Evolutionary conservation across 2,888 invertebrate genomes (phyloP).

Genomic region (Arrhopalites spinosus): DNA sequence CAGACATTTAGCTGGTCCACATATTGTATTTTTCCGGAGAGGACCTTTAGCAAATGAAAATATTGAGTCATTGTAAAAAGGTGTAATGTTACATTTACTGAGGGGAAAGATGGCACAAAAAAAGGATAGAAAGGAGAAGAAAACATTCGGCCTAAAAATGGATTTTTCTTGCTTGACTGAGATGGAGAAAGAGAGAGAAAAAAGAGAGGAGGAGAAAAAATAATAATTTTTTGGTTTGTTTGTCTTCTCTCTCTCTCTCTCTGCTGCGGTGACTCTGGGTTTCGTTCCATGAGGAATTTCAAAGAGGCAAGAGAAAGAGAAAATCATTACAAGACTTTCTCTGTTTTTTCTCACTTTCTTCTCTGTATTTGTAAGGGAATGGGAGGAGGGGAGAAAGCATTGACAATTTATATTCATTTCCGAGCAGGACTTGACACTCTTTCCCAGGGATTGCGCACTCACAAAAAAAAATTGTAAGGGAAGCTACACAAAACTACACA

Average conservation of each 20-base stretch:
- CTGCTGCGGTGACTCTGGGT: not conserved
- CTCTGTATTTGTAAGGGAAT: slow-evolving; percentile 1
- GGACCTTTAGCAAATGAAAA: slow-evolving; percentile 42
- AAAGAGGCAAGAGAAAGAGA: slow-evolving; percentile 2
- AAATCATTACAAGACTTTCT: slow-evolving; percentile 10
- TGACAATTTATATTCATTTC: slow-evolving; percentile 27
- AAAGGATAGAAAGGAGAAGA: not conserved
- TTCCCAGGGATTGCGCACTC: slow-evolving; percentile 12
- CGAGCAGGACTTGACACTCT: slow-evolving; percentile 2
- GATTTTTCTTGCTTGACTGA: no score
- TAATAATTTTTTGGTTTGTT: no score
- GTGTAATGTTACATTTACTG: no score
- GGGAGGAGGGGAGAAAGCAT: slow-evolving; percentile 4
- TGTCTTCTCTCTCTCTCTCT: no score
- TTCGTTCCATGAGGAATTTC: slow-evolving; percentile 8
- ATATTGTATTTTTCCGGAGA: slow-evolving; percentile 39
- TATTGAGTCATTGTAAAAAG: not conserved
- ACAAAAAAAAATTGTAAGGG: not conserved
- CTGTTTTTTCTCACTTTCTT: not conserved
- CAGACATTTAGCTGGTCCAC: slow-evolving; percentile 48
- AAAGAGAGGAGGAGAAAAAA: not conserved
- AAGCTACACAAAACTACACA: not conserved
- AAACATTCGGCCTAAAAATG: no score
- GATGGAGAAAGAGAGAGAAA: not conserved
- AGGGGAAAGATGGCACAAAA: no score